Evolutionary conservation across 2,797 vertebrate genomes (phyloP).

Genomic region (Strix occidentalis): DNA sequence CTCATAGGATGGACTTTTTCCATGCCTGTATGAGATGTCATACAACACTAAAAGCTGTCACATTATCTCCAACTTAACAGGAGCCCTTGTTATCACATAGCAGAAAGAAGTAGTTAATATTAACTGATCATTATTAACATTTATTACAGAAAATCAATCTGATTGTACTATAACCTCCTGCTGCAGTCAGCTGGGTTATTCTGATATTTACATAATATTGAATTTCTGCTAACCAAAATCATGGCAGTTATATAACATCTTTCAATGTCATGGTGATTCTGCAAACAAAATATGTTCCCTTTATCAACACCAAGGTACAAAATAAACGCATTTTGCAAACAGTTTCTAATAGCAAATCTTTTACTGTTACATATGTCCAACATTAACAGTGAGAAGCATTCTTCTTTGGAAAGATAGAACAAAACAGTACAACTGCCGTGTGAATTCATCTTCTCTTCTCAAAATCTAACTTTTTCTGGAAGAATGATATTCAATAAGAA

Average conservation of each 20-base stretch:
- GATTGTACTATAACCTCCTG: background rate
- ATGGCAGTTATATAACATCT: slow-evolving; percentile 17
- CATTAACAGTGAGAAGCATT: background rate
- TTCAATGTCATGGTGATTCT: slow-evolving; percentile 40
- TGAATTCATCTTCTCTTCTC: background rate
- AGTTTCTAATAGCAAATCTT: background rate
- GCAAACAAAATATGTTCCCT: slow-evolving; percentile 3
- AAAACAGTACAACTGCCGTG: background rate
- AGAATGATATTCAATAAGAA: background rate
- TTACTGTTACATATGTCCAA: background rate
- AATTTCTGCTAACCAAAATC: slow-evolving; percentile 3
- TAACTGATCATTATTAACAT: slow-evolving; percentile 52
- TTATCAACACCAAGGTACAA: slow-evolving; percentile 4
- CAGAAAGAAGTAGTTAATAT: slow-evolving; percentile 54
- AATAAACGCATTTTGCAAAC: background rate
- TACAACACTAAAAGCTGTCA: background rate
- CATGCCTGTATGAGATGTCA: background rate
- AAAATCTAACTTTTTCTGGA: background rate
- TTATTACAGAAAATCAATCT: slow-evolving; percentile 28
- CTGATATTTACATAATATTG: slow-evolving; percentile 30
- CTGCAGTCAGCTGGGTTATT: slow-evolving; percentile 13
- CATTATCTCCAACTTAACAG: slow-evolving; percentile 1
- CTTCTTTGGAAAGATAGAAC: background rate
- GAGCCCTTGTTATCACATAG: slow-evolving; percentile 43
- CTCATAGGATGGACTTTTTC: background rate